Percentiles rank a stretch among this genome's conserved stretches.
phyloP scores from a whole-genome alignment of 1,140 invertebrate species.

The Drosophila chauvacae region DNA sequence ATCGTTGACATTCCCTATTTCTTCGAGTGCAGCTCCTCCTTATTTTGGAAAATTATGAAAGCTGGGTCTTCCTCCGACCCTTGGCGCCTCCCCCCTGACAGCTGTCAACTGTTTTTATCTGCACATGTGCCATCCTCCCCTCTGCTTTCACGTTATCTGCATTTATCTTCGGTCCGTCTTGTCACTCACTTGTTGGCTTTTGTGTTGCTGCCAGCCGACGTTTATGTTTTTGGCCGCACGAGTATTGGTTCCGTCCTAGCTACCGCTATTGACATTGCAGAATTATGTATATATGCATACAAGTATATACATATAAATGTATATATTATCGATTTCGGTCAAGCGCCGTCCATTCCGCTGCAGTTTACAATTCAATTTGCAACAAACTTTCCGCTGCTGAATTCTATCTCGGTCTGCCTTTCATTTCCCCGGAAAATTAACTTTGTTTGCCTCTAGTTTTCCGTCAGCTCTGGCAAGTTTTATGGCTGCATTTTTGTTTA shows the following conservation, averaged over 20 bases:
- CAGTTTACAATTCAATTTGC: constrained; percentile 36
- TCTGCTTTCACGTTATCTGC: neutral
- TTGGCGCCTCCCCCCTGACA: neutral
- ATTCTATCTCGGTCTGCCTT: constrained; percentile 24
- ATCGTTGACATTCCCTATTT: neutral
- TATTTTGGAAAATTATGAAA: constrained; percentile 24
- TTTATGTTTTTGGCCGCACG: constrained; percentile 4
- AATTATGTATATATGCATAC: constrained; percentile 20
- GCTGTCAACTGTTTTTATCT: constrained; percentile 30
- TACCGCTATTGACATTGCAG: constrained; percentile 61
- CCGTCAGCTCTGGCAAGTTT: constrained; percentile 25
- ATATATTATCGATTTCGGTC: constrained; percentile 53
- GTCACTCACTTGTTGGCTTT: constrained; percentile 44
- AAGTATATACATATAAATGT: constrained; percentile 9
- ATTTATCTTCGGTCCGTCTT: constrained; percentile 33
- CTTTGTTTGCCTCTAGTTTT: constrained; percentile 26
- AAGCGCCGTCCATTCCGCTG: neutral
- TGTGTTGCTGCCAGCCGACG: constrained; percentile 20
- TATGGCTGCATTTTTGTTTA: constrained; percentile 70
- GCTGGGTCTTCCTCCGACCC: neutral
- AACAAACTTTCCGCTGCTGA: constrained; percentile 33
- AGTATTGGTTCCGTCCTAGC: constrained; percentile 19
- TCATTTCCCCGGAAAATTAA: constrained; percentile 32
- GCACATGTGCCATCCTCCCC: constrained; percentile 15
- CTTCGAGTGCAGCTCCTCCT: neutral